These are phyloP conservation scores for Dryadula phaetusa DNA, from an alignment of 2,888 invertebrate species.

Conservation along the genomic window DNA sequence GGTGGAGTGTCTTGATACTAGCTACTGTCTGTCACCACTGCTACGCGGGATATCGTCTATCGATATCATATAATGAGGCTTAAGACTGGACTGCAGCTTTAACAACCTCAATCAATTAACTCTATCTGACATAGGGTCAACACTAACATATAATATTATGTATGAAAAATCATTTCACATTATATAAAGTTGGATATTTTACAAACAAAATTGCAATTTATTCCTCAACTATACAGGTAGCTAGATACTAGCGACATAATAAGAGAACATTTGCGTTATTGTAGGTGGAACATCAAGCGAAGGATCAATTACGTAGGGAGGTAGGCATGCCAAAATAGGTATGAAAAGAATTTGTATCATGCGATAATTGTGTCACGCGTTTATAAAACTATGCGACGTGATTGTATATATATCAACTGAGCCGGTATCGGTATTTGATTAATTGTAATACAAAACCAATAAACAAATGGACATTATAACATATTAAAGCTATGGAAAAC, in stretches of 20 bases:
- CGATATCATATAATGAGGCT: too few relatives aligned
- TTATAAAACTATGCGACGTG: constrained; percentile 13
- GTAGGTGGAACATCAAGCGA: constrained; percentile 32
- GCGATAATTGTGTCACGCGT: constrained; percentile 30
- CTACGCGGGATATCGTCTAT: too few relatives aligned
- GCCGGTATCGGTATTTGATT: constrained; percentile 7
- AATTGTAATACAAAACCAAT: not conserved
- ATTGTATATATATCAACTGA: not conserved
- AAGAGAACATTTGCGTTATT: not conserved
- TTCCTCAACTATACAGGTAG: not conserved
- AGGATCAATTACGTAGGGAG: constrained; percentile 30
- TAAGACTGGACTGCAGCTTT: too few relatives aligned
- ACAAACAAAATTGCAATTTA: not conserved
- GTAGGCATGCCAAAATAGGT: constrained; percentile 26
- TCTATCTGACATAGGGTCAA: too few relatives aligned
- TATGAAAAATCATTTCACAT: too few relatives aligned
- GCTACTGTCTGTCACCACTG: too few relatives aligned
- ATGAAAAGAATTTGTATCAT: constrained; percentile 26
- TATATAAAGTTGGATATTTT: too few relatives aligned
- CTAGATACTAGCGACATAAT: not conserved
- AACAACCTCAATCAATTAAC: too few relatives aligned
- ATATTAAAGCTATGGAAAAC: not conserved
- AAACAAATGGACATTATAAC: not conserved
- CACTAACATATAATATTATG: too few relatives aligned
- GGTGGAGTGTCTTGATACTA: too few relatives aligned